Evolutionary conservation across 2,888 invertebrate genomes (phyloP).

Genomic region (Meliscaeva auricollis): DNA sequence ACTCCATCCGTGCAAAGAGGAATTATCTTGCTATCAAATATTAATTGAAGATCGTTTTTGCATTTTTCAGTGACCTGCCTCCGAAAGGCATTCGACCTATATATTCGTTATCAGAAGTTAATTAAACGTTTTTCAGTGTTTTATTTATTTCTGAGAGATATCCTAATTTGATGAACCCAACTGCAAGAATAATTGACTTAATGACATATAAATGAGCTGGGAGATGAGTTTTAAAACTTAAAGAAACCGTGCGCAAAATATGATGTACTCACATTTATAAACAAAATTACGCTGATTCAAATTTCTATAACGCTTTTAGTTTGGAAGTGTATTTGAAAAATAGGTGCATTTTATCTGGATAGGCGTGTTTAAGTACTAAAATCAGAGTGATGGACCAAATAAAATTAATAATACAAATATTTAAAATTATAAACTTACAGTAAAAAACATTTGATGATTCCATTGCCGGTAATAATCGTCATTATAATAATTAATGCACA

Average conservation of each 20-base stretch:
- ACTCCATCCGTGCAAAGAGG: too few species aligned
- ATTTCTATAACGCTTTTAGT: neutral
- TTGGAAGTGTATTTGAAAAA: neutral
- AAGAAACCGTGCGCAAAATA: neutral
- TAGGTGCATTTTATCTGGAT: neutral
- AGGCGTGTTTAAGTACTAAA: neutral
- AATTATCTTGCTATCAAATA: too few species aligned
- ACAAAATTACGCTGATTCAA: neutral
- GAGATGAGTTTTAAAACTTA: neutral
- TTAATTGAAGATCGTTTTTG: too few species aligned
- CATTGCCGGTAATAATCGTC: constrained; percentile 89
- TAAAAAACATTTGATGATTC: constrained; percentile 88
- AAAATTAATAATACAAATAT: neutral
- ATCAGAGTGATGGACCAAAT: neutral
- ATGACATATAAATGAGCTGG: neutral
- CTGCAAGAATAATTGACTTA: too few species aligned
- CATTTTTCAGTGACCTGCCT: too few species aligned
- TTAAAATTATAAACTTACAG: constrained; percentile 80
- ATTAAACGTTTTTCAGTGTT: too few species aligned
- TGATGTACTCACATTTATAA: neutral
- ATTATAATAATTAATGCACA: constrained; percentile 89
- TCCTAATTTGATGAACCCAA: too few species aligned
- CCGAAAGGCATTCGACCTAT: too few species aligned
- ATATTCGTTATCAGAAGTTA: too few species aligned
- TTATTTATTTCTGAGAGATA: too few species aligned